These are phyloP conservation scores for Drosophila colorata DNA, from an alignment of 2,888 invertebrate species.

Conservation along the genomic window DNA sequence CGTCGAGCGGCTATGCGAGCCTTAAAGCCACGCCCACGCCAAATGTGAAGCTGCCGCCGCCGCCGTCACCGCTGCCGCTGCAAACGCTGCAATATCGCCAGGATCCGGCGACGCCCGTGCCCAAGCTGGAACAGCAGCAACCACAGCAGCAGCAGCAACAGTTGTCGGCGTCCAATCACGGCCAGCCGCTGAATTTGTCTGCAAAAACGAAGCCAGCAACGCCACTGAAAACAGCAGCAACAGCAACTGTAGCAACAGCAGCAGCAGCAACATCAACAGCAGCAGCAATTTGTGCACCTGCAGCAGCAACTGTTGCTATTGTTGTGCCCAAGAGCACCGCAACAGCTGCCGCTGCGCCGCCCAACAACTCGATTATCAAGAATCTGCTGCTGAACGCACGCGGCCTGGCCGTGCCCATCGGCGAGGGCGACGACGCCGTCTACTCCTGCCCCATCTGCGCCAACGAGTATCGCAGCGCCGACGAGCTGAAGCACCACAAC, in stretches of 20 bases:
- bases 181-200: conserved; percentile 76
- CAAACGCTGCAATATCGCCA: conserved; percentile 73
- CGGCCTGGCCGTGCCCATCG: conserved; percentile 85
- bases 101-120: conserved; percentile 63
- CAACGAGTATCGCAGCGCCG: conserved; percentile 91
- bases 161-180: conserved; percentile 23
- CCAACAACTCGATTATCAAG: conserved; percentile 90
- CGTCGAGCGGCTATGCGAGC: conserved; percentile 34
- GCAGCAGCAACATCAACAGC: conserved; percentile 30
- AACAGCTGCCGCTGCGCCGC: conserved; percentile 83
- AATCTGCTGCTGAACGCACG: conserved; percentile 91
- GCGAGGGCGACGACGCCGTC: conserved; percentile 88
- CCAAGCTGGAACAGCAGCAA: conserved; percentile 55
- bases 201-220: conserved; percentile 75
- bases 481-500: conserved; percentile 92
- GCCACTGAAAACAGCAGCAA: conserved; percentile 20
- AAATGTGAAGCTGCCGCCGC: conserved; percentile 54
- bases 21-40: conserved; percentile 45
- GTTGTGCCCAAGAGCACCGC: conserved; percentile 22
- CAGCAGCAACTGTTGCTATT: conserved; percentile 18
- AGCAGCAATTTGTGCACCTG: conserved; percentile 49
- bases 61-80: conserved; percentile 58
- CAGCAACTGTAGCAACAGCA: conserved; percentile 49
- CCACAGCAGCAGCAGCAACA: conserved; percentile 28
- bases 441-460: conserved; percentile 92